Evolutionary conservation across 37 sponge, comb jelly and placozoan genomes (phyloP).

Genomic region (Halisarca cf. caerulea): DNA sequence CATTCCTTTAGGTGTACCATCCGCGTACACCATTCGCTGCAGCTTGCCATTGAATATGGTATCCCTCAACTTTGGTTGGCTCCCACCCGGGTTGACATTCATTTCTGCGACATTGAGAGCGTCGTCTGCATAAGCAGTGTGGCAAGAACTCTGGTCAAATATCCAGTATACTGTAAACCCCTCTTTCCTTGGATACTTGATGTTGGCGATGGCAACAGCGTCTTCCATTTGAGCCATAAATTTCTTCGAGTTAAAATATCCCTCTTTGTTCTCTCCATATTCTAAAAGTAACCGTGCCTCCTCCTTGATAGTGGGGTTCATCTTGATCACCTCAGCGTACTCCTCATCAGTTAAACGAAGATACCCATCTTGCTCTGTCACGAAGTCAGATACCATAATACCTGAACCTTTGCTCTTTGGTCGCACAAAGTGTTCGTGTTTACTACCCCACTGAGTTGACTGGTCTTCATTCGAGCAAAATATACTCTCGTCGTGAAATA

Average conservation of each 20-base stretch:
- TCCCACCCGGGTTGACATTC: conserved; percentile 43
- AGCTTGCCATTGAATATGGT: conserved; percentile 9
- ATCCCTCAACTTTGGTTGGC: conserved; percentile 31
- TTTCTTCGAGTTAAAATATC: conserved; percentile 48
- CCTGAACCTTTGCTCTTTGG: conserved; percentile 54
- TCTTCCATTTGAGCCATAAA: conserved; percentile 38
- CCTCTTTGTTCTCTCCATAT: conserved; percentile 49
- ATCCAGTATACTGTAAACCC: conserved; percentile 47
- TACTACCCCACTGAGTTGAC: neutral
- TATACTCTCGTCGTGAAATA: conserved; percentile 22
- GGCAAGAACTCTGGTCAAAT: conserved; percentile 61
- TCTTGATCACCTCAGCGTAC: neutral
- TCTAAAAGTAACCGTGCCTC: conserved; percentile 28
- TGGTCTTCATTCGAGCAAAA: conserved; percentile 18
- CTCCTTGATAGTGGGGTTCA: conserved; percentile 4
- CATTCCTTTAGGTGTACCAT: conserved; percentile 39
- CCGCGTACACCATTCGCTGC: conserved; percentile 21
- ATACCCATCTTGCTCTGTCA: conserved; percentile 36
- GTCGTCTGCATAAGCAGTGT: conserved; percentile 49
- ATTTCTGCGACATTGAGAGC: conserved; percentile 24
- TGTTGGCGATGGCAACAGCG: conserved; percentile 45
- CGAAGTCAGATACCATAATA: conserved; percentile 29
- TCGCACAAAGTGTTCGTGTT: too few relatives aligned
- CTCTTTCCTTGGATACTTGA: conserved; percentile 53
- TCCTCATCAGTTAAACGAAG: conserved; percentile 1